phyloP scores from a whole-genome alignment of 92 coral and sea anemone species.

The Blastomussa wellsi region DNA sequence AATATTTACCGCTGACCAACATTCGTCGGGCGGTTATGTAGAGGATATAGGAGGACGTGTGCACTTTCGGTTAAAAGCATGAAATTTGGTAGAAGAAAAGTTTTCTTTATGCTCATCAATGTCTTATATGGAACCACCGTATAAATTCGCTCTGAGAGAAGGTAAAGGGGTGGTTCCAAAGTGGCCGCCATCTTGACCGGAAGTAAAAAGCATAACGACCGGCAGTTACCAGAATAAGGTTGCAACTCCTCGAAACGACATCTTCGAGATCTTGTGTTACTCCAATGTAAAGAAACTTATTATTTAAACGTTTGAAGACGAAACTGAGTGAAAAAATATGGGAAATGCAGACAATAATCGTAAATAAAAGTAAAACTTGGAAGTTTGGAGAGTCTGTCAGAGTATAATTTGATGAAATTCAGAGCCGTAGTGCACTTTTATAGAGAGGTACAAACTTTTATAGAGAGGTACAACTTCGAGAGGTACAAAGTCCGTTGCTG shows the following conservation, averaged over 20 bases:
- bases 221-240: background rate
- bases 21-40: constrained; percentile 40
- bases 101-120: constrained; percentile 1
- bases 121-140: constrained; percentile 21
- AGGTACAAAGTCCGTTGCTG: too few species aligned
- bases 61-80: constrained; percentile 43
- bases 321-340: constrained; percentile 26
- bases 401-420: too few species aligned
- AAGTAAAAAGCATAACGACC: background rate
- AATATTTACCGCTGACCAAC: too few species aligned
- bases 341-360: constrained; percentile 4
- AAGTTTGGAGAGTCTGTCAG: too few species aligned
- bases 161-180: constrained; percentile 11
- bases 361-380: too few species aligned
- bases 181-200: constrained; percentile 22
- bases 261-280: background rate
- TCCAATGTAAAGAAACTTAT: background rate
- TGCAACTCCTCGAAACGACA: background rate
- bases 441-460: too few species aligned
- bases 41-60: constrained; percentile 21
- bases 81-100: constrained; percentile 33
- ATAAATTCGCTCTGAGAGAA: background rate
- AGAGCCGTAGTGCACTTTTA: too few species aligned
- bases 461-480: too few species aligned
- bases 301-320: constrained; percentile 27